Percentiles rank a stretch among this genome's conserved stretches.
phyloP scores from a whole-genome alignment of 2,113 vertebrate species.

The Ptyas mucosa region DNA sequence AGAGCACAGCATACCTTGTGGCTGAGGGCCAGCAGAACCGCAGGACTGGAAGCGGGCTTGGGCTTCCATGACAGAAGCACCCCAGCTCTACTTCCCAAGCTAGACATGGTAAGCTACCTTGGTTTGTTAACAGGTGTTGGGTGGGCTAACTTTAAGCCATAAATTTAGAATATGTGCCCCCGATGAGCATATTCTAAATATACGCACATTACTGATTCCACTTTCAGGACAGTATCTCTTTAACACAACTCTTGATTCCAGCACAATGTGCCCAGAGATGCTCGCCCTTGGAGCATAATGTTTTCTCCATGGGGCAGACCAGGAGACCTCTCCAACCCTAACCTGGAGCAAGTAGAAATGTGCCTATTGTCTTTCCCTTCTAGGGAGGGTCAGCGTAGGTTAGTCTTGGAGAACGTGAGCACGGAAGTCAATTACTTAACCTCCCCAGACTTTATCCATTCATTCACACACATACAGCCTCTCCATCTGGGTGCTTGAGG shows the following conservation, averaged over 20 bases:
- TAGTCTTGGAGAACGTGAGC: not conserved
- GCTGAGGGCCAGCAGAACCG: not conserved
- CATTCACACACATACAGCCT: not conserved
- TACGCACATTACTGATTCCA: not conserved
- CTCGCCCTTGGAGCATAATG: not conserved
- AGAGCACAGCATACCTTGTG: not conserved
- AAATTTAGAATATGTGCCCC: not conserved
- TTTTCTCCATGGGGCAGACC: not conserved
- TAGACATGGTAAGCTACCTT: not conserved
- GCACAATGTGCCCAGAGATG: not conserved
- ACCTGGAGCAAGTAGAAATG: not conserved
- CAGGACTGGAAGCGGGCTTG: not conserved
- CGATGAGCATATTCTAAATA: not conserved
- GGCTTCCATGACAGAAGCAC: not conserved
- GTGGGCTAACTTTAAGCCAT: not conserved
- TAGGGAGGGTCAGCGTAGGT: not conserved
- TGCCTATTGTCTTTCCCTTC: not conserved
- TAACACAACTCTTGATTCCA: not conserved
- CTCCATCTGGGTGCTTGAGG: not conserved
- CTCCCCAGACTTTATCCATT: not conserved
- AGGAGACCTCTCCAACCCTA: not conserved
- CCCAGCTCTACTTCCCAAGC: not conserved
- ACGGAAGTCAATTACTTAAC: not conserved
- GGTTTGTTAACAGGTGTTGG: not conserved
- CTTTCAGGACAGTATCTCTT: not conserved